These are phyloP conservation scores for Anaspis maculata DNA, from an alignment of 2,888 invertebrate genomes.

Conservation along the genomic window DNA sequence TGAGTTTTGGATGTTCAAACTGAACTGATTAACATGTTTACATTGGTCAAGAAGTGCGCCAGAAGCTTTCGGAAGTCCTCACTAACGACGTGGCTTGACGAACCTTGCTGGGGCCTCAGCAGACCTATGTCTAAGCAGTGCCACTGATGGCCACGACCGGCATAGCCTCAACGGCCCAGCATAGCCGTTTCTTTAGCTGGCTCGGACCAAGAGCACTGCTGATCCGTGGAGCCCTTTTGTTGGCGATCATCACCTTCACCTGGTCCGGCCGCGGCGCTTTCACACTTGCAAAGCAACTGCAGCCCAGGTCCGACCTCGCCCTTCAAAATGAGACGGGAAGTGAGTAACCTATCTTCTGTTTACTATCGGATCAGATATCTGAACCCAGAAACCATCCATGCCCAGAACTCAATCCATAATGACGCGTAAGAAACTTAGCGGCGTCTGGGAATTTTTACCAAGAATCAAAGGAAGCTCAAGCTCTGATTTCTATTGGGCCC, in stretches of 20 bases:
- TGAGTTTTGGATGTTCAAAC: slow-evolving; percentile 12
- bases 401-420: no score
- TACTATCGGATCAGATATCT: no score
- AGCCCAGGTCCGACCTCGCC: slow-evolving; percentile 13
- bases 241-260: slow-evolving; percentile 13
- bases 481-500: no score
- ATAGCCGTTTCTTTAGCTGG: slow-evolving; percentile 27
- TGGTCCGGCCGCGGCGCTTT: slow-evolving; percentile 7
- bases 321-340: slow-evolving; percentile 18
- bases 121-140: slow-evolving; percentile 20
- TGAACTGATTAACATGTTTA: slow-evolving; percentile 24
- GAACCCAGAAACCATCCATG: no score
- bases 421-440: no score
- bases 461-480: no score
- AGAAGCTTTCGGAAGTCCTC: slow-evolving; percentile 20
- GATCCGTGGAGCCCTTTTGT: slow-evolving; percentile 17
- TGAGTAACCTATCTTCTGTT: slow-evolving; percentile 19
- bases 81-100: slow-evolving; percentile 14
- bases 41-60: slow-evolving; percentile 19
- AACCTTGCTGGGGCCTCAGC: slow-evolving; percentile 22
- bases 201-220: slow-evolving; percentile 20
- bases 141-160: slow-evolving; percentile 34
- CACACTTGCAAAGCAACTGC: slow-evolving; percentile 15
- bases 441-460: no score
- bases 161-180: slow-evolving; percentile 25